A percentile compares a stretch with the other conserved stretches of the same genome.
These are phyloP conservation scores for Sinonovacula constricta DNA, from an alignment of 1,140 invertebrate genomes.

Conservation along the genomic window DNA sequence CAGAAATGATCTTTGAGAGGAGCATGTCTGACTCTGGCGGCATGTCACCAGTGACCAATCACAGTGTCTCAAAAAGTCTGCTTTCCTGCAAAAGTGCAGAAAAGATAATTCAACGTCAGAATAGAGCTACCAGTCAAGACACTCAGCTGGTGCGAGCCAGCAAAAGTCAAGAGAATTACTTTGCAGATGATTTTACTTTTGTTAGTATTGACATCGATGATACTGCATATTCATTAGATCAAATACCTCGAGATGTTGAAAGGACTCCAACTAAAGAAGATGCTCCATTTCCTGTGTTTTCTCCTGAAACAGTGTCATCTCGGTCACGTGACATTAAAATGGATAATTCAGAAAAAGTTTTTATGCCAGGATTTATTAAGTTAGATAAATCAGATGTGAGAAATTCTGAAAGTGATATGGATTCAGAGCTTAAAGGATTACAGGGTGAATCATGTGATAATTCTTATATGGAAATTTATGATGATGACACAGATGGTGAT, in stretches of 20 bases:
- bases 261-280: slow-evolving; percentile 62
- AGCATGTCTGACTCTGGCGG: slow-evolving; percentile 51
- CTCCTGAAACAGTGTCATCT: too few relatives aligned
- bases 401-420: not conserved
- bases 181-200: slow-evolving; percentile 65
- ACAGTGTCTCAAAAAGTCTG: slow-evolving; percentile 22
- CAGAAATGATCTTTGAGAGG: slow-evolving; percentile 43
- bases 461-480: too few relatives aligned
- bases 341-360: slow-evolving; percentile 70
- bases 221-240: slow-evolving; percentile 93
- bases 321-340: too few relatives aligned
- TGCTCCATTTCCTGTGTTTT: slow-evolving; percentile 54
- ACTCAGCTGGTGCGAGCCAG: slow-evolving; percentile 69
- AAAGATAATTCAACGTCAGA: slow-evolving; percentile 57
- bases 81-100: slow-evolving; percentile 72
- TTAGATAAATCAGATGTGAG: slow-evolving; percentile 55
- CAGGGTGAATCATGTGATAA: too few relatives aligned
- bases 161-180: slow-evolving; percentile 77
- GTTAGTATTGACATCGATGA: slow-evolving; percentile 87
- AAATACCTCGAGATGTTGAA: slow-evolving; percentile 87
- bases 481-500: not conserved
- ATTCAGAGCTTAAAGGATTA: too few relatives aligned
- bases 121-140: slow-evolving; percentile 24
- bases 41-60: slow-evolving; percentile 41
- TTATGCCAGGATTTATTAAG: slow-evolving; percentile 83